phyloP scores from a whole-genome alignment of 2,888 invertebrate genomes.

The Aproaerema taeniolella region DNA sequence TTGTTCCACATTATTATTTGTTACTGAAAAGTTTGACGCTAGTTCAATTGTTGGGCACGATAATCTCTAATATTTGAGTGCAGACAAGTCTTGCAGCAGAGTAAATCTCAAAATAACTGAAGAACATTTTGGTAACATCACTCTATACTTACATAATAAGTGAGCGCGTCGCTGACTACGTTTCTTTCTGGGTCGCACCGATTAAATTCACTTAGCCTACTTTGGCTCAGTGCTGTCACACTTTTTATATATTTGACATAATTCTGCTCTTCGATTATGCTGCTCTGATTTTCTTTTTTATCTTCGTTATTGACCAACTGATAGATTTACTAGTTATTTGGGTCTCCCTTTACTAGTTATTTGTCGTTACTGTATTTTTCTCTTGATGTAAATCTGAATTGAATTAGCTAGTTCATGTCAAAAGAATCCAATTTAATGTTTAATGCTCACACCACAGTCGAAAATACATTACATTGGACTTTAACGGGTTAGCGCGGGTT shows the following conservation, averaged over 20 bases:
- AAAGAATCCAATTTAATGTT: too few species aligned
- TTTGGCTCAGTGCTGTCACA: constrained; percentile 67
- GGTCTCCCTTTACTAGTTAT: constrained; percentile 5
- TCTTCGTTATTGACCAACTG: constrained; percentile 3
- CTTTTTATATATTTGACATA: constrained; percentile 62
- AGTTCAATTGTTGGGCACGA: too few species aligned
- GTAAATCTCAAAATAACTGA: neutral
- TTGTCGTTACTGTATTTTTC: too few species aligned
- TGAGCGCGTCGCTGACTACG: constrained; percentile 27
- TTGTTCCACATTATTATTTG: too few species aligned
- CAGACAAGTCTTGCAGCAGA: too few species aligned
- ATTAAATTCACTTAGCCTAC: constrained; percentile 71
- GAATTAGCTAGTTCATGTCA: too few species aligned
- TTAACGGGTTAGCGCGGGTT: too few species aligned
- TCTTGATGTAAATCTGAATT: too few species aligned
- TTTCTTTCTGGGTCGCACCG: constrained; percentile 69
- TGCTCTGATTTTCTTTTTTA: constrained; percentile 26
- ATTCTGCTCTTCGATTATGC: constrained; percentile 49
- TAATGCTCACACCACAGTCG: too few species aligned
- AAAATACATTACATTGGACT: too few species aligned
- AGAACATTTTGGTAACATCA: constrained; percentile 12
- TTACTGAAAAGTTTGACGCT: too few species aligned
- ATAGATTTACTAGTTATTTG: constrained; percentile 1
- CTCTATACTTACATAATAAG: constrained; percentile 14
- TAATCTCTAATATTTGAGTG: too few species aligned